Conservation (phyloP, 2,113 vertebrate genomes). For the Prionailurus bengalensis region DNA sequence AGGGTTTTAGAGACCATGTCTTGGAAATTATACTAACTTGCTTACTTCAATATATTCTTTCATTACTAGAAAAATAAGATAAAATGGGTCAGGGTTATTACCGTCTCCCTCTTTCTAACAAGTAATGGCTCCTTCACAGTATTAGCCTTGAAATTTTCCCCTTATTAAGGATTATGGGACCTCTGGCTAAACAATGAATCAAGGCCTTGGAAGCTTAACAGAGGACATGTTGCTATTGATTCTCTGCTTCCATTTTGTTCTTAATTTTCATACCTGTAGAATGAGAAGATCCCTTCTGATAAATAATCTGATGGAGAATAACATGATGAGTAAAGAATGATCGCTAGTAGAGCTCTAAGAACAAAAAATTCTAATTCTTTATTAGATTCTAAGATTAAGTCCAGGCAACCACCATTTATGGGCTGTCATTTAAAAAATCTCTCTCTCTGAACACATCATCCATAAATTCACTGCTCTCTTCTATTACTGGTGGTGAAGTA, state of each 20-base stretch:
- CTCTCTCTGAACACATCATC: background rate
- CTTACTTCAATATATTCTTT: background rate
- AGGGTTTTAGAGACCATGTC: background rate
- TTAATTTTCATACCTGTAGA: conserved; percentile 25
- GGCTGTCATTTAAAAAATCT: background rate
- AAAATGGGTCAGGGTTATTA: background rate
- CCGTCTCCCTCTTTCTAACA: background rate
- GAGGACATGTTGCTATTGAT: background rate
- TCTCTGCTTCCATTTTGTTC: conserved; percentile 11
- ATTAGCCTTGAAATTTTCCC: background rate
- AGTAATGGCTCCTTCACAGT: background rate
- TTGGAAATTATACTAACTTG: background rate
- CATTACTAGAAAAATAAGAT: conserved; percentile 12
- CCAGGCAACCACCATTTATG: background rate
- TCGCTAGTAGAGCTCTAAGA: background rate
- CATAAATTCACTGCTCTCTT: conserved; percentile 2
- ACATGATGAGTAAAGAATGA: background rate
- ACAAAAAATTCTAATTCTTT: background rate
- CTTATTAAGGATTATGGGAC: background rate
- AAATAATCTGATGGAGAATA: background rate
- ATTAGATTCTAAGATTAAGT: background rate
- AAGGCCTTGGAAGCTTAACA: background rate
- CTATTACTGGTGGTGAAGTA: background rate
- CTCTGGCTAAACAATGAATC: background rate
- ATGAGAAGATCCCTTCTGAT: background rate